Evolutionary conservation across 2,888 invertebrate genomes (phyloP), one percentile per base, ranked within the genome.

Genomic region (Callosobruchus maculatus): DNA sequence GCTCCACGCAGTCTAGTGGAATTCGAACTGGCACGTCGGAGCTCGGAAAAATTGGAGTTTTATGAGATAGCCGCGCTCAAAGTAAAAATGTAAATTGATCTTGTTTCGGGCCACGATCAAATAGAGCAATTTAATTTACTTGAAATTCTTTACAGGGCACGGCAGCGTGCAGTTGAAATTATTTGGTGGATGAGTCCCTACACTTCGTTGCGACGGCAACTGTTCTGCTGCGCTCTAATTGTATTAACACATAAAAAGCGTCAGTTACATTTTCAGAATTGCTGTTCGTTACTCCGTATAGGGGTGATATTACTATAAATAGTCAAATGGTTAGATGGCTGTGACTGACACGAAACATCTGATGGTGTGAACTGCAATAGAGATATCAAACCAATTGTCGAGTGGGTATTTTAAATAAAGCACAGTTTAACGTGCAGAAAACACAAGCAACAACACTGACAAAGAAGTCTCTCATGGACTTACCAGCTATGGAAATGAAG

Each of bases 71-170:
- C 70, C 70, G 13, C 21, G 70, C 70, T 70, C 70, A 22, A 26
- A 70, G 70, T 26, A 70, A 70, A 70, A 70, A 70, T 70, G 22
- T 26, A 70, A 70, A 70, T 70, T 22, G 70, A 70, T 26, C 70
- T 70, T 22, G 70, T 70, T 49, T 49, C 49, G 49, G 49, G 1
- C 9, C 49, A 3, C 49, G 49, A 49, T 49, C 49, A 49, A 49
- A 49, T 49, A 49, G 49, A 49, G 49, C 49, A 49, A 49, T 49
- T 49, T 49, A 49, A 49, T 49, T 49, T 49, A 49, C 13, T 49
- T 49, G 49, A 49, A 49, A 49, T 49, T 49, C 49, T 49, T 49
- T 49, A 18, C 49, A 7, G 49, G 49, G 49, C 49, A 7, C 18
- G 49, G 3, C 49, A 49, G 49, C 49, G 49, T 13, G 49, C 49